phyloP scores from a whole-genome alignment of 1,140 invertebrate species.

The Anthonomus grandis region DNA sequence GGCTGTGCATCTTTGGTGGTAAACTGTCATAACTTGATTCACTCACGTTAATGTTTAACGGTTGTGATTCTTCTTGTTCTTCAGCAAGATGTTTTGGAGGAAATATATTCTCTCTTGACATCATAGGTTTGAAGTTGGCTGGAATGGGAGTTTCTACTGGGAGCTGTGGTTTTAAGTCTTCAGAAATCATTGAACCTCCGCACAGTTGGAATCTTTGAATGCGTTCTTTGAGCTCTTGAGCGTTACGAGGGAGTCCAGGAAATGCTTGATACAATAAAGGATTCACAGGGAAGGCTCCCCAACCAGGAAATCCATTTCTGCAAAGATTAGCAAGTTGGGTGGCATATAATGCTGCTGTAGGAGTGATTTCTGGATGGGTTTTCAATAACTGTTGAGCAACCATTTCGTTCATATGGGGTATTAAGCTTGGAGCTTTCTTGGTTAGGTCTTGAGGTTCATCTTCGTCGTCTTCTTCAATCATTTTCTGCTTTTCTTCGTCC shows the following conservation, averaged over 20 bases:
- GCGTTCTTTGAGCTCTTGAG: constrained; percentile 61
- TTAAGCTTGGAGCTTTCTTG: constrained; percentile 39
- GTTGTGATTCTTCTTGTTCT: constrained; percentile 41
- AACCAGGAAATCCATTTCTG: constrained; percentile 47
- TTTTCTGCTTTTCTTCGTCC: constrained; percentile 19
- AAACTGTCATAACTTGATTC: constrained; percentile 27
- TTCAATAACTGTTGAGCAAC: constrained; percentile 61
- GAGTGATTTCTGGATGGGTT: constrained; percentile 56
- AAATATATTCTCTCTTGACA: constrained; percentile 16
- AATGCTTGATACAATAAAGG: constrained; percentile 54
- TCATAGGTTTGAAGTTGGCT: constrained; percentile 22
- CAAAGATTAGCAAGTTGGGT: constrained; percentile 54
- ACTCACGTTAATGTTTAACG: constrained; percentile 38
- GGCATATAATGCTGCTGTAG: constrained; percentile 53
- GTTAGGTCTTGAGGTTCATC: constrained; percentile 50
- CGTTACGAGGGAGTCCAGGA: constrained; percentile 55
- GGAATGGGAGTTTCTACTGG: constrained; percentile 4
- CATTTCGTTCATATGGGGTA: constrained; percentile 51
- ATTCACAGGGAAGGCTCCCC: constrained; percentile 53
- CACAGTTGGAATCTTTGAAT: constrained; percentile 63
- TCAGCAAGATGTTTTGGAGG: constrained; percentile 24
- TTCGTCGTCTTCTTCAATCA: constrained; percentile 46
- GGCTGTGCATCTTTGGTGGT: constrained; percentile 40
- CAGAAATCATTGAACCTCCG: constrained; percentile 62
- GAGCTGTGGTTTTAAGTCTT: constrained; percentile 41